Base-by-base conservation (phyloP, 30 jellyfish, hydroid and myxozoan genomes). In the Sanderia malayensis region DNA sequence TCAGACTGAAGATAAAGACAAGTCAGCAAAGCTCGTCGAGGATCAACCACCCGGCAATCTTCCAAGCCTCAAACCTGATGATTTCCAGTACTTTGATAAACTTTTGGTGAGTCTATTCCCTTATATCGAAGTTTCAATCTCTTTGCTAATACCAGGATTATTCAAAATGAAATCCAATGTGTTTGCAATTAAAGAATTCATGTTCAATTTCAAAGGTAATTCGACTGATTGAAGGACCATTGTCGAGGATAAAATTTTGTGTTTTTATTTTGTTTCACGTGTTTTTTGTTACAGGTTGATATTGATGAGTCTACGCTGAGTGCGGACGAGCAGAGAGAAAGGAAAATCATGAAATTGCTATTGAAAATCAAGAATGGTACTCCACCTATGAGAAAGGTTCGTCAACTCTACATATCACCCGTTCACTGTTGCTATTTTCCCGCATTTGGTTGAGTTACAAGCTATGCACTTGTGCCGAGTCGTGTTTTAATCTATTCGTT, bases 341-440 rank as follows among this genome's bases (percentile, higher is more conserved):
- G 97, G 32, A 88, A 94, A 71, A 94, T 94, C 86, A 94, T 94
- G 99, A 88, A 87, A 77, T 73, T 94, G 69, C 70, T 94, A 49
- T 73, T 94, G 49, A 94, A 94, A 59, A 94, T 94, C 62, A 94
- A 94, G 70, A 94, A 94, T 63, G 99, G 99, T 23, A 94, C 99
- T 19, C 99, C 99, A 37, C 99, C 97, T 17, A 94, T 94, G 99
- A 83, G 99, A 79, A 94, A 94, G 99, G 99, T 93, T 31, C 22
- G 53, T 22, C 37, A 10, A 1, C 27, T 45, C 24, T 53, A 37
- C n/a, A n/a, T n/a, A n/a, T n/a, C n/a, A n/a, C n/a, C n/a, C n/a
- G n/a, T n/a, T n/a, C n/a, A n/a, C n/a, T n/a, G n/a, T n/a, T n/a
- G n/a, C n/a, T n/a, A n/a, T n/a, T n/a, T n/a, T n/a, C n/a, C n/a